Evolutionary conservation across 2,888 invertebrate species (phyloP).

Genomic region (Cataglyphis altisquamis): DNA sequence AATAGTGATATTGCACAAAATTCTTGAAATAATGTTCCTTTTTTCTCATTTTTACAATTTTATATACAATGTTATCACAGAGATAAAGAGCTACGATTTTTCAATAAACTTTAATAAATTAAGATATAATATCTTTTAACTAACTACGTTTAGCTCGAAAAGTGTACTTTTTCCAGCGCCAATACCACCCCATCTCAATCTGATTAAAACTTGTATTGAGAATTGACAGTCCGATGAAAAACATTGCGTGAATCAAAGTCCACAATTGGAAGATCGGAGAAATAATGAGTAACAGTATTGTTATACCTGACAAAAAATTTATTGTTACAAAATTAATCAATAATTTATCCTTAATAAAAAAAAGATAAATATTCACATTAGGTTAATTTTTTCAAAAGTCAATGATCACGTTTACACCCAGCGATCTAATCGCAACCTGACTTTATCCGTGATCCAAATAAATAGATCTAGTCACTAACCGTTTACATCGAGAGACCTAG

Average conservation of each 20-base stretch:
- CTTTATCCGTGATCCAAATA: too few species aligned
- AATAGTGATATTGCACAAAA: slow-evolving; percentile 33
- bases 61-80: slow-evolving; percentile 76
- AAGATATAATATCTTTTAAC: slow-evolving; percentile 39
- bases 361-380: too few species aligned
- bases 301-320: slow-evolving; percentile 73
- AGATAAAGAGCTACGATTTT: slow-evolving; percentile 63
- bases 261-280: slow-evolving; percentile 84
- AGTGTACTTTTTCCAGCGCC: slow-evolving; percentile 77
- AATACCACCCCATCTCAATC: slow-evolving; percentile 84
- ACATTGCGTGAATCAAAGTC: slow-evolving; percentile 77
- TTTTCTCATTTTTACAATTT: slow-evolving; percentile 45
- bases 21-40: slow-evolving; percentile 39
- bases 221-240: slow-evolving; percentile 81
- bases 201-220: slow-evolving; percentile 83
- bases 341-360: neutral
- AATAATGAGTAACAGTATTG: slow-evolving; percentile 78
- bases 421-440: too few species aligned
- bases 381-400: too few species aligned
- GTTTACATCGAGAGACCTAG: too few species aligned
- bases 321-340: too few species aligned
- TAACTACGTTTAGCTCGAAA: slow-evolving; percentile 64
- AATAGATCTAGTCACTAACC: too few species aligned
- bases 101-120: neutral
- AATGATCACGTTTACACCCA: too few species aligned